These are phyloP conservation scores for Chiloscyllium punctatum DNA, from an alignment of 2,797 vertebrate genomes.

Conservation along the genomic window DNA sequence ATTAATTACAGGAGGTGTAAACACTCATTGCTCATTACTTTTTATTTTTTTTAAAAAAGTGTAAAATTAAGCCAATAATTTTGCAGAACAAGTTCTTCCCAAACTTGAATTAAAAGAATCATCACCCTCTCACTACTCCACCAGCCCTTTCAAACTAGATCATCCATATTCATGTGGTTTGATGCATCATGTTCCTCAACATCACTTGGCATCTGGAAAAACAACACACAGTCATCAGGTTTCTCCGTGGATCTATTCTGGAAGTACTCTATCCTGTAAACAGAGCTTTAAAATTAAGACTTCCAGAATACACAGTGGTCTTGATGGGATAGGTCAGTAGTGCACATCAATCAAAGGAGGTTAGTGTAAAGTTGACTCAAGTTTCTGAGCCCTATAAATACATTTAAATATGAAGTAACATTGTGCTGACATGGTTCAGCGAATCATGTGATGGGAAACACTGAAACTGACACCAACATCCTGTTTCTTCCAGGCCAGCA, in stretches of 20 bases:
- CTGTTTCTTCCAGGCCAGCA: not conserved
- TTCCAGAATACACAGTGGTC: not conserved
- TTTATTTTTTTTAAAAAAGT: not conserved
- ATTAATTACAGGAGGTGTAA: not conserved
- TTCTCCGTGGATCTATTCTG: not conserved
- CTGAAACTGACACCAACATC: not conserved
- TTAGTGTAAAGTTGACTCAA: not conserved
- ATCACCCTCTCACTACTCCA: not conserved
- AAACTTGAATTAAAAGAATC: not conserved
- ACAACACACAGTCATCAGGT: not conserved
- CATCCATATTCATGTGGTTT: not conserved
- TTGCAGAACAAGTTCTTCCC: not conserved
- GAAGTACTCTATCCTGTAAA: not conserved
- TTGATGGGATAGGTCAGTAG: no score
- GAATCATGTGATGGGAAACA: not conserved
- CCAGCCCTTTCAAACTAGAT: no score
- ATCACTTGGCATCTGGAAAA: slow-evolving; percentile 3
- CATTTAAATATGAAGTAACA: not conserved
- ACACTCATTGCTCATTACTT: not conserved
- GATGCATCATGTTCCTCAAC: not conserved
- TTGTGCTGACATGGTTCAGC: not conserved
- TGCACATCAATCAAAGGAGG: not conserved
- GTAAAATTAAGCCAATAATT: not conserved
- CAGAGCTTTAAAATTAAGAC: not conserved
- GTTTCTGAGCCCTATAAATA: not conserved